A percentile compares a stretch with the other conserved stretches of the same genome.
Conservation (phyloP, 2,888 invertebrate species). For the Tipula vernalis region DNA sequence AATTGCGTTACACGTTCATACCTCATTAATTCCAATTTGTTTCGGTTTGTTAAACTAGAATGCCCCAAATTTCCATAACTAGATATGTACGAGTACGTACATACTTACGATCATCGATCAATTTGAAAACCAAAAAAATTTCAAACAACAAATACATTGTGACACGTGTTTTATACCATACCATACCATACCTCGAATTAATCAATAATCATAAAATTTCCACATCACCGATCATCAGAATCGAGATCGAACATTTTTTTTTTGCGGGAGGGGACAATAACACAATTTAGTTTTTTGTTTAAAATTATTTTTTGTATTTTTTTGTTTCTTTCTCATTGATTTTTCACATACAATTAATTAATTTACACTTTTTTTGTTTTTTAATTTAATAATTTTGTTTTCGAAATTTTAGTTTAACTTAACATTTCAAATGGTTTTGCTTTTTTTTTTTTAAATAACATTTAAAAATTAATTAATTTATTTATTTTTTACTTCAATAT, state of each 20-base stretch:
- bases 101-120: background rate
- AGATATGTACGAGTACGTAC: no score
- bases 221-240: background rate
- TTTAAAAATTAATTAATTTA: background rate
- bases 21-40: background rate
- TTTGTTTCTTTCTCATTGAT: conserved; percentile 4
- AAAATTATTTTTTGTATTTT: background rate
- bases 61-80: background rate
- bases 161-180: background rate
- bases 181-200: background rate
- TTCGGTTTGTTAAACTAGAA: conserved; percentile 4
- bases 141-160: background rate
- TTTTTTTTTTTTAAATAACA: background rate
- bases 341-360: background rate
- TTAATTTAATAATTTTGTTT: background rate
- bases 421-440: background rate
- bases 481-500: background rate
- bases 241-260: background rate
- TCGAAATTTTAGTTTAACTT: background rate
- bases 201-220: background rate
- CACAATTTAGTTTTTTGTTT: background rate
- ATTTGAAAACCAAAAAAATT: background rate
- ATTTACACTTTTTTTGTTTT: background rate
- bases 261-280: background rate
- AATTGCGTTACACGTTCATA: background rate